Percentiles rank a stretch among this genome's conserved stretches.
Conservation (phyloP, 2,113 vertebrate genomes). For the Malurus cyaneus region DNA sequence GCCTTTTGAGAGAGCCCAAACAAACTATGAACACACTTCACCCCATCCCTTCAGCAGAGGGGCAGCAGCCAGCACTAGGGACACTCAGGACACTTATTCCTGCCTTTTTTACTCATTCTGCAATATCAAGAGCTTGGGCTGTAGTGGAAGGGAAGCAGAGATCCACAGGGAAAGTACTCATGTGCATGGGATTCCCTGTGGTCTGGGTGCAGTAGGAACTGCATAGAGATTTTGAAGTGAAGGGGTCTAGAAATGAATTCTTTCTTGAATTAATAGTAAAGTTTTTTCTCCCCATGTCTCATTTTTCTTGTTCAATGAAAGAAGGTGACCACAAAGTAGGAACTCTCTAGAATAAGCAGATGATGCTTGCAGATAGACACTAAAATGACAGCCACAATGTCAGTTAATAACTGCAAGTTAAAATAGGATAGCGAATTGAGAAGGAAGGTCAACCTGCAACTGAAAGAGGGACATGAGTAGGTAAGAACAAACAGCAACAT, state of each 20-base stretch:
- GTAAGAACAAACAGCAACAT: background rate
- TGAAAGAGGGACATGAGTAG: background rate
- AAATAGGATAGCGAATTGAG: background rate
- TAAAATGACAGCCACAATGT: background rate
- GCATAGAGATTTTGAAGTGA: background rate
- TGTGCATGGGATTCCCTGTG: accelerated
- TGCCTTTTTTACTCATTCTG: background rate
- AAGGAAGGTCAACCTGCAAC: background rate
- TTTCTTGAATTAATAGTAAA: background rate
- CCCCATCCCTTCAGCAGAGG: accelerated
- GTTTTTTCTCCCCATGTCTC: background rate
- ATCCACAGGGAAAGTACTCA: background rate
- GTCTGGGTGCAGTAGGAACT: background rate
- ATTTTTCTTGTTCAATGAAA: background rate
- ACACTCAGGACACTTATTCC: background rate
- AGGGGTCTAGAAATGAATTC: background rate
- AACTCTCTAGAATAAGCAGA: background rate
- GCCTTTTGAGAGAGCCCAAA: background rate
- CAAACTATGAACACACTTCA: accelerated
- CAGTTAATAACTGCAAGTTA: accelerated
- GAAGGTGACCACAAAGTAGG: background rate
- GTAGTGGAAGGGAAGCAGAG: background rate
- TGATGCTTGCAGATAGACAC: background rate
- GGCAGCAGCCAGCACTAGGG: background rate
- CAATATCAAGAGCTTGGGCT: background rate